Evolutionary conservation across 2,888 invertebrate genomes (phyloP), one percentile per base, ranked within the genome.

Genomic region (Gisinianus flammeolus): DNA sequence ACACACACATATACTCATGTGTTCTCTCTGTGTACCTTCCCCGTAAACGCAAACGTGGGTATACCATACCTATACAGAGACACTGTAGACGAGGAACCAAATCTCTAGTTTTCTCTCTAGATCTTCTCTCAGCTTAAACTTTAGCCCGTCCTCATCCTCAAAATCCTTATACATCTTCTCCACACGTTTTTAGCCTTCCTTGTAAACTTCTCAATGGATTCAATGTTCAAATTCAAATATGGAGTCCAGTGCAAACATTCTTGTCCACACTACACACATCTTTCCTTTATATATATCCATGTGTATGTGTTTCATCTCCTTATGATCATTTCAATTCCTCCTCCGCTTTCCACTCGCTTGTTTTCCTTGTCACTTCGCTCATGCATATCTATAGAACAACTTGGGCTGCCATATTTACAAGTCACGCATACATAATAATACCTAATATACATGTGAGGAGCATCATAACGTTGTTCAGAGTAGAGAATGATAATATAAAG

Each of bases 211-310:
- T 78, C 78, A 76, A 76, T 73, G 72, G 79, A 81, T 80, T 81
- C 79, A 80, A 79, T n/a, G n/a, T n/a, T n/a, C n/a, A n/a, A n/a
- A n/a, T n/a, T n/a, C n/a, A n/a, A n/a, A n/a, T 76, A 78, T 81
- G 79, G 81, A 81, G 81, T 79, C 76, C 80, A 81, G 62, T 56
- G 81, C 67, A 81, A 81, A 81, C 81, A 81, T 78, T 81, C 72
- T n/a, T 78, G 35, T 58, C 67, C 68, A 44, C 10, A 33, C 31
- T 67, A n/a, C 31, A 2, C 30, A 31, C 24, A 16, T 28, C 66
- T 24, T n/a, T n/a, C n/a, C n/a, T n/a, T n/a, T n/a, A n/a, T n/a
- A n/a, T n/a, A n/a, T n/a, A n/a, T n/a, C n/a, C n/a, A n/a, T n/a
- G n/a, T n/a, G n/a, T n/a, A n/a, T n/a, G n/a, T n/a, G n/a, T n/a